Evolutionary conservation across 2,113 vertebrate species (phyloP).

Genomic region (Tamias sibiricus): DNA sequence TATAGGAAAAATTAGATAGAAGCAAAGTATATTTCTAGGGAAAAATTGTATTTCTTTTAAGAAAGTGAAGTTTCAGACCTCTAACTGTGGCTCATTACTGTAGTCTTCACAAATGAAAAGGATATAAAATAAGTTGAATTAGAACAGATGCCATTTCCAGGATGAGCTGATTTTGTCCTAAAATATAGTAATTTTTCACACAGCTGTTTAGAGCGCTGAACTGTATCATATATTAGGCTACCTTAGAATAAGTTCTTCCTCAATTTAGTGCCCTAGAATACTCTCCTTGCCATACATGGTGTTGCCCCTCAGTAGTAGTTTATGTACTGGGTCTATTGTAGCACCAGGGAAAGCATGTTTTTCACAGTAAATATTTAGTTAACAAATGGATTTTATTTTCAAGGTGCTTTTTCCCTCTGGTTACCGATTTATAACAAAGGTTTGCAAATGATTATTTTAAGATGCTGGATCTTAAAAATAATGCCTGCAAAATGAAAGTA

Average conservation of each 20-base stretch:
- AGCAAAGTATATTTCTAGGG: neutral
- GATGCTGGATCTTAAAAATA: slow-evolving; percentile 8
- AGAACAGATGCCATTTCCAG: neutral
- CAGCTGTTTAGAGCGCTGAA: neutral
- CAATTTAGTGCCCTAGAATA: neutral
- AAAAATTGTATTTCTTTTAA: neutral
- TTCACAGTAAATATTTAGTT: slow-evolving; percentile 23
- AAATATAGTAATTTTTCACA: slow-evolving; percentile 2
- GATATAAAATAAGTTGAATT: neutral
- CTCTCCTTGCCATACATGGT: neutral
- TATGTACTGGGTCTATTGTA: neutral
- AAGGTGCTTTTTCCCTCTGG: neutral
- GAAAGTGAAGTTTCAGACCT: neutral
- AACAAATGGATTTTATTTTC: slow-evolving; percentile 58
- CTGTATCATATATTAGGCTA: neutral
- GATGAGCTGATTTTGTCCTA: slow-evolving; percentile 5
- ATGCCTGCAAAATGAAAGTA: neutral
- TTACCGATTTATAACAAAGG: slow-evolving; percentile 9
- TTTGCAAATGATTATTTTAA: slow-evolving; percentile 12
- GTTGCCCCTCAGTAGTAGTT: neutral
- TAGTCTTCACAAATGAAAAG: neutral
- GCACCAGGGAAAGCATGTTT: neutral
- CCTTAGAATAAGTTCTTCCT: neutral
- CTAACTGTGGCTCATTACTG: neutral
- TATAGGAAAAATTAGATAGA: slow-evolving; percentile 15